Evolutionary conservation across 1,140 invertebrate species (phyloP).

Genomic region (Mya arenaria): DNA sequence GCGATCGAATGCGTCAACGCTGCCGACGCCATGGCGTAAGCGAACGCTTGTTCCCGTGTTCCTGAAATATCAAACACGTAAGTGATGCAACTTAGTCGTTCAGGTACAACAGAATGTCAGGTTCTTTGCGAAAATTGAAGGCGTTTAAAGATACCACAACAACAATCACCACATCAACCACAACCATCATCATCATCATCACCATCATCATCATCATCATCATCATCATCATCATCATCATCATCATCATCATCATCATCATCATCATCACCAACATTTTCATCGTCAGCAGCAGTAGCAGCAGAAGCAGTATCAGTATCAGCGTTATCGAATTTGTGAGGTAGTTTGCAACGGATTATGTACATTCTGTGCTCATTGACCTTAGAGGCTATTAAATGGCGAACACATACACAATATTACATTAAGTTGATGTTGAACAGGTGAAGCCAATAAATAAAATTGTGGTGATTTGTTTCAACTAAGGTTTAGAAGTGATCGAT

Average conservation of each 20-base stretch:
- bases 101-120: too few relatives aligned
- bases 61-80: slow-evolving; percentile 82
- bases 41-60: slow-evolving; percentile 90
- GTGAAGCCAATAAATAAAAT: too few relatives aligned
- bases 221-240: neutral
- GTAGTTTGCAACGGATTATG: too few relatives aligned
- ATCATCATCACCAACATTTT: neutral
- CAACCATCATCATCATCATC: neutral
- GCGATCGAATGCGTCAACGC: slow-evolving; percentile 88
- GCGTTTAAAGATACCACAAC: neutral
- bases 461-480: too few relatives aligned
- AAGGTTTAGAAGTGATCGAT: too few relatives aligned
- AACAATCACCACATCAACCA: neutral
- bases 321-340: too few relatives aligned
- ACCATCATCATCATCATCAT: neutral
- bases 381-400: too few relatives aligned
- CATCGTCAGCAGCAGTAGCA: neutral
- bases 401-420: too few relatives aligned
- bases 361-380: too few relatives aligned
- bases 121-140: too few relatives aligned
- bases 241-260: neutral
- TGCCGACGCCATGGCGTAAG: slow-evolving; percentile 89
- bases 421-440: too few relatives aligned
- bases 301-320: neutral
- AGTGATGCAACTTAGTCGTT: neutral